These are phyloP conservation scores for Electrona antarctica DNA, from an alignment of 2,113 vertebrate species.

Conservation along the genomic window DNA sequence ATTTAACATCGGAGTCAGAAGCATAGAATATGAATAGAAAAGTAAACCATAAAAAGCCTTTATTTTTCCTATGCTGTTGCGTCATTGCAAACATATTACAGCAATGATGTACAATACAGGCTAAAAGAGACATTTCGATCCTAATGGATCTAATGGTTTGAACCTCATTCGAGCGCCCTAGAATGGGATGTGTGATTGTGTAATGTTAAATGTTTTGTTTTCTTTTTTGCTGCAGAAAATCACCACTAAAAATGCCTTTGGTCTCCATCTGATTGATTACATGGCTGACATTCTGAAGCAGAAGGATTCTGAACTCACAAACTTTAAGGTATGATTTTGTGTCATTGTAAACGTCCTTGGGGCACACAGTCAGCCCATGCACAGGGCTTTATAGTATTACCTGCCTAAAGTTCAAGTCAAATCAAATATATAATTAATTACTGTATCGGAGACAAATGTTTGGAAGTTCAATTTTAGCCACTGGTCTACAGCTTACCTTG, in stretches of 20 bases:
- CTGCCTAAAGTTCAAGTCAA: not conserved
- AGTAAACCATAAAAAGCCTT: too few species aligned
- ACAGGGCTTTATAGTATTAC: too few species aligned
- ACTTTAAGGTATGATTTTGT: slow-evolving; percentile 88
- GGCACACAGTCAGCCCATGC: not conserved
- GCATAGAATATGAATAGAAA: too few species aligned
- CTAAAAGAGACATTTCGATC: too few species aligned
- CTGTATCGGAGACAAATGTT: not conserved
- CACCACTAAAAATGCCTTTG: slow-evolving; percentile 95
- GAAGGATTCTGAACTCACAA: slow-evolving; percentile 86
- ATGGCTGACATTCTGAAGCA: slow-evolving; percentile 92
- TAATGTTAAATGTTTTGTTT: not conserved
- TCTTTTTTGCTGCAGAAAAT: slow-evolving; percentile 86
- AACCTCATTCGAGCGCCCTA: too few species aligned
- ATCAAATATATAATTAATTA: not conserved
- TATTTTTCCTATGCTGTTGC: too few species aligned
- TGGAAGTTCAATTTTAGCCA: not conserved
- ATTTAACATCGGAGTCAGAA: too few species aligned
- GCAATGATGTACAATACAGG: too few species aligned
- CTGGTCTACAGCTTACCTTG: too few species aligned
- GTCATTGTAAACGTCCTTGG: not conserved
- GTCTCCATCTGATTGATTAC: slow-evolving; percentile 94
- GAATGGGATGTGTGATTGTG: too few species aligned
- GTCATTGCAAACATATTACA: too few species aligned
- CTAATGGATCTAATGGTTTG: too few species aligned